These are phyloP conservation scores for Zhuqinia jingwanae DNA, from an alignment of 2,888 invertebrate genomes.

Conservation along the genomic window DNA sequence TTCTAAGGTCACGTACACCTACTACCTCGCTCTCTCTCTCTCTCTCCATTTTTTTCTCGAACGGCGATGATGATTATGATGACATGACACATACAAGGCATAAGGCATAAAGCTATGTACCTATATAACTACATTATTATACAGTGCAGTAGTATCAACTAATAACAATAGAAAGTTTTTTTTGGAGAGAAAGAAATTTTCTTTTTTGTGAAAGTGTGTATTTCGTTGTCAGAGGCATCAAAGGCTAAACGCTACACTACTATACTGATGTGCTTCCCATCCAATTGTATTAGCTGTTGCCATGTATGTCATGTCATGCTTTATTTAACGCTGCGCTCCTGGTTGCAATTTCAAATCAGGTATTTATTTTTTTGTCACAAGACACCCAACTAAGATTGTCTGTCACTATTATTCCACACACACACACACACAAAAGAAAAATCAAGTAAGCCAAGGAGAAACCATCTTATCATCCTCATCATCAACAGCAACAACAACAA, in stretches of 20 bases:
- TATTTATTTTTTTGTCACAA: constrained; percentile 25
- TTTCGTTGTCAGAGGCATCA: background rate
- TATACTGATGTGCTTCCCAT: background rate
- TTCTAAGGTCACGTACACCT: constrained; percentile 79
- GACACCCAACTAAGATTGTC: constrained; percentile 15
- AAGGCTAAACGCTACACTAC: background rate
- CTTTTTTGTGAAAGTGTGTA: background rate
- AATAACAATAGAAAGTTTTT: background rate
- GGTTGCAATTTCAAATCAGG: constrained; percentile 29
- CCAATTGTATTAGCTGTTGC: constrained; percentile 46
- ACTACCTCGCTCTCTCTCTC: constrained; percentile 45
- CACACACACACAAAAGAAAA: no score
- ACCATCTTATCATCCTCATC: no score
- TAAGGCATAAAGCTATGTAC: background rate
- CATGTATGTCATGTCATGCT: constrained; percentile 49
- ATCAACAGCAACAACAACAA: constrained; percentile 11
- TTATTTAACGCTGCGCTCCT: constrained; percentile 21
- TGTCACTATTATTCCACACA: no score
- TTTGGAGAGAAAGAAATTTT: background rate
- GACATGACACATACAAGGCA: constrained; percentile 63
- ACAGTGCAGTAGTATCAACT: no score
- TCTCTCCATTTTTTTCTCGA: constrained; percentile 53
- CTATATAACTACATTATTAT: background rate
- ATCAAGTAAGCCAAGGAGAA: no score
- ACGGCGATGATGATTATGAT: no score